Conservation (phyloP, 2,797 vertebrate genomes). For the Pagetopsis macropterus region DNA sequence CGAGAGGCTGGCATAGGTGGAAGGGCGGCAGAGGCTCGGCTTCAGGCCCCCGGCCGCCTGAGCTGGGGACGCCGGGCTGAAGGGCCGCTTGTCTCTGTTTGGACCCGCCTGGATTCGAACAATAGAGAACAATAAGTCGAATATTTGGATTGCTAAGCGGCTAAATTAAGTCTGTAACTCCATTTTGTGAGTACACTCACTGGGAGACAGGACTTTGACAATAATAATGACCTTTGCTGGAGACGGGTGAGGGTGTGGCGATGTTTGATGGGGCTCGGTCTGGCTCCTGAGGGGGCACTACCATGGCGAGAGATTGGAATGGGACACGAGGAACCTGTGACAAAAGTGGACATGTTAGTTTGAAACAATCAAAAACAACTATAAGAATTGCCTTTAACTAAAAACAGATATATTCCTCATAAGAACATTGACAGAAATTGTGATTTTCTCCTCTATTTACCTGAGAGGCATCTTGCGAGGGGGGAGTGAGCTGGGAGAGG, state of each 20-base stretch:
- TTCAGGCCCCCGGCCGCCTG: slow-evolving; percentile 84
- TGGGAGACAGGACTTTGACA: neutral
- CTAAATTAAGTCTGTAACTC: neutral
- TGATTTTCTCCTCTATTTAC: slow-evolving; percentile 72
- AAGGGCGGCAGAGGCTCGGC: slow-evolving; percentile 94
- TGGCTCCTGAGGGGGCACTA: slow-evolving; percentile 98
- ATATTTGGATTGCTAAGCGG: neutral
- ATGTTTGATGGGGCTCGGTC: slow-evolving; percentile 94
- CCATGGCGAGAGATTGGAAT: slow-evolving; percentile 97
- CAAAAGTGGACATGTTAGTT: slow-evolving; percentile 8
- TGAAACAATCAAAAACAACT: neutral
- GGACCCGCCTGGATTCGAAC: slow-evolving; percentile 88
- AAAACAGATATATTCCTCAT: neutral
- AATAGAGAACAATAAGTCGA: slow-evolving; percentile 33
- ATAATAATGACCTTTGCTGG: slow-evolving; percentile 91
- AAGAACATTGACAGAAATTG: neutral
- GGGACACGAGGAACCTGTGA: slow-evolving; percentile 96
- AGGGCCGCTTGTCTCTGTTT: slow-evolving; percentile 96
- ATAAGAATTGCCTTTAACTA: neutral
- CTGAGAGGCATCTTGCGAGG: slow-evolving; percentile 98
- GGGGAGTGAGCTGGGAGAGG: slow-evolving; percentile 94
- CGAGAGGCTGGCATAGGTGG: slow-evolving; percentile 97
- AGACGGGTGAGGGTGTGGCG: slow-evolving; percentile 87
- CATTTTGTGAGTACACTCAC: neutral
- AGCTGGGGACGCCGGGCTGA: slow-evolving; percentile 90